Percentiles rank a stretch among this genome's conserved stretches.
Evolutionary conservation across 2,888 invertebrate genomes (phyloP).

Genomic region (Tinea trinotella): DNA sequence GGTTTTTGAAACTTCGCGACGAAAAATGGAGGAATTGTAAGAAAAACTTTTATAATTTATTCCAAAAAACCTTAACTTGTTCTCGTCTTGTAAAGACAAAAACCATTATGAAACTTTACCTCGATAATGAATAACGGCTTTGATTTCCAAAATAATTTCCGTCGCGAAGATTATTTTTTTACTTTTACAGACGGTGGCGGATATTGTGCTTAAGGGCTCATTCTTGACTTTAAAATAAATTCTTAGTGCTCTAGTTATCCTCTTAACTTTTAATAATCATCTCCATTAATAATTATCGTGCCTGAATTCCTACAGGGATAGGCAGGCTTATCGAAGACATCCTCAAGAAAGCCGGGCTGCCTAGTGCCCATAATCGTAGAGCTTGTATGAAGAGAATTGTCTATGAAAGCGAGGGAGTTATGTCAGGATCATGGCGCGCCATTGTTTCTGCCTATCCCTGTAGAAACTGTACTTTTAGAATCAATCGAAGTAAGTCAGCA

Average conservation of each 20-base stretch:
- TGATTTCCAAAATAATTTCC: constrained; percentile 23
- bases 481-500: no score
- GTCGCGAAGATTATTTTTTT: constrained; percentile 12
- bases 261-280: no score
- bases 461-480: no score
- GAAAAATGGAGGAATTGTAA: not conserved
- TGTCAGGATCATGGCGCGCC: no score
- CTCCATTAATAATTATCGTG: no score
- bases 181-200: not conserved
- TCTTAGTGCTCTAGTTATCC: not conserved
- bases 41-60: constrained; percentile 14
- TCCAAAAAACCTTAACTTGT: constrained; percentile 3
- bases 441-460: no score
- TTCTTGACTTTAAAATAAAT: not conserved
- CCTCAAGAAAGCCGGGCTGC: no score
- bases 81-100: constrained; percentile 14
- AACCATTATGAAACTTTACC: constrained; percentile 20
- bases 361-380: no score
- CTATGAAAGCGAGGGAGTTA: no score
- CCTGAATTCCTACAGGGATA: no score
- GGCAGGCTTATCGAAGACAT: no score
- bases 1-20: not conserved
- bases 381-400: no score
- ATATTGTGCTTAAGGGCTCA: not conserved
- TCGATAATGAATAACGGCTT: constrained; percentile 20